Evolutionary conservation across 2,797 vertebrate species (phyloP).

Genomic region (Cyclura pinguis): DNA sequence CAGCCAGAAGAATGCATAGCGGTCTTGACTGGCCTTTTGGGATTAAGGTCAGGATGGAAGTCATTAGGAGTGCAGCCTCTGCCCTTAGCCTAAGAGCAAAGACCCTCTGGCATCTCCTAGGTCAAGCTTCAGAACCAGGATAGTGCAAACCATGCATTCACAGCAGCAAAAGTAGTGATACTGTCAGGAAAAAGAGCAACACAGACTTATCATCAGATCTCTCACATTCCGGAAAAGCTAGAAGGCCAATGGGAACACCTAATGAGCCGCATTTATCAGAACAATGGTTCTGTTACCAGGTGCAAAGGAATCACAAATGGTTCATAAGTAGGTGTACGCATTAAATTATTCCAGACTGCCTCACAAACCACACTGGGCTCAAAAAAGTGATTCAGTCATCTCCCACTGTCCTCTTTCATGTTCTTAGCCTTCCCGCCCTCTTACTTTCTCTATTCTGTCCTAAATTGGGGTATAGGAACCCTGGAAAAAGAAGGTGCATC

Average conservation of each 20-base stretch:
- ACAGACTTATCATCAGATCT: neutral
- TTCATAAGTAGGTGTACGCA: neutral
- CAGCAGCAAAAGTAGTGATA: neutral
- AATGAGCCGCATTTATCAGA: neutral
- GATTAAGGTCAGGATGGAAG: slow-evolving; percentile 9
- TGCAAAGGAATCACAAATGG: neutral
- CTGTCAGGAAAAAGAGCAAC: neutral
- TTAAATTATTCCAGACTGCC: neutral
- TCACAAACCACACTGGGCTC: neutral
- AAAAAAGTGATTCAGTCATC: neutral
- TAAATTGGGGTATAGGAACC: neutral
- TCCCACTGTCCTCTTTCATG: neutral
- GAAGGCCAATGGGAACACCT: neutral
- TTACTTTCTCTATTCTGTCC: neutral
- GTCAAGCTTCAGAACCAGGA: neutral
- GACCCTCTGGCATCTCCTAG: neutral
- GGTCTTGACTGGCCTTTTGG: neutral
- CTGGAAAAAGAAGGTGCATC: neutral
- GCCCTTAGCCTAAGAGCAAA: slow-evolving; percentile 23
- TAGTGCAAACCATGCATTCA: neutral
- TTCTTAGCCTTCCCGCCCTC: neutral
- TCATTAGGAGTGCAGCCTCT: slow-evolving; percentile 37
- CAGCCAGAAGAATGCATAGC: slow-evolving; percentile 15
- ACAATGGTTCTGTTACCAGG: neutral
- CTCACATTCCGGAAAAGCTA: neutral